These are phyloP conservation scores for Ceyx cyanopectus DNA, from an alignment of 2,113 vertebrate genomes.

Conservation along the genomic window DNA sequence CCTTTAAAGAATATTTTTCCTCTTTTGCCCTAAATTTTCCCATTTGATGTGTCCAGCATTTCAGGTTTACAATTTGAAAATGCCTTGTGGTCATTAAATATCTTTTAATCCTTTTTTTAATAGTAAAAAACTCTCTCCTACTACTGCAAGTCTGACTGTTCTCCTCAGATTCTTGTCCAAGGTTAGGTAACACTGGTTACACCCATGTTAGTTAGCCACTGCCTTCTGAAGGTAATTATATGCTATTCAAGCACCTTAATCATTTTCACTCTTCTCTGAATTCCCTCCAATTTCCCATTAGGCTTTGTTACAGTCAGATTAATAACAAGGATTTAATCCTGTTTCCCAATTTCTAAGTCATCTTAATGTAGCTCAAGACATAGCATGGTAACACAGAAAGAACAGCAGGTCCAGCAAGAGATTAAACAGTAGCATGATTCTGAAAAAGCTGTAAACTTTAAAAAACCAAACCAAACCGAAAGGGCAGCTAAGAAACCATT, in stretches of 20 bases:
- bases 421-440: constrained; percentile 6
- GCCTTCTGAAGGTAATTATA: neutral
- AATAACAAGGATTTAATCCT: constrained; percentile 27
- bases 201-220: neutral
- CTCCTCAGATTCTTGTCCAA: neutral
- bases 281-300: constrained; percentile 14
- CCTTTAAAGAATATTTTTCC: neutral
- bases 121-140: neutral
- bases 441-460: neutral
- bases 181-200: neutral
- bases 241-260: neutral
- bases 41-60: neutral
- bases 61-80: neutral
- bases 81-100: neutral
- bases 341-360: constrained; percentile 8
- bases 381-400: neutral
- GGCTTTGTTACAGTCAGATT: constrained; percentile 3
- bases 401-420: neutral
- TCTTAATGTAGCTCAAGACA: neutral
- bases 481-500: neutral
- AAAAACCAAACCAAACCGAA: neutral
- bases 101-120: neutral
- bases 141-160: neutral
- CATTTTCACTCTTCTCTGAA: neutral
- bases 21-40: neutral